phyloP scores from a whole-genome alignment of 2,797 vertebrate species.

The Cottoperca gobio region DNA sequence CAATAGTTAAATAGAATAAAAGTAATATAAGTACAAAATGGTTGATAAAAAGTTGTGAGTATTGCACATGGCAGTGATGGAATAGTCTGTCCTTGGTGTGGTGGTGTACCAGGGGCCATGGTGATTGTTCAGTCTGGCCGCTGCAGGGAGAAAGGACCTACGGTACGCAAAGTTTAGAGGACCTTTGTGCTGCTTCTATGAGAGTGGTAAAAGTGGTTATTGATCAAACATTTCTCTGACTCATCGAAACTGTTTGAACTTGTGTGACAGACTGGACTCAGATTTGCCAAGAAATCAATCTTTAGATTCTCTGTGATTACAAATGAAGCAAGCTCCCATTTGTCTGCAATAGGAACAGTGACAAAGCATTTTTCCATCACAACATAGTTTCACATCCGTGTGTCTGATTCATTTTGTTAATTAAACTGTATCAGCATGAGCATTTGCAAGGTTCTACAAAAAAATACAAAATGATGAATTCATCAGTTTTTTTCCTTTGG shows the following conservation, averaged over 20 bases:
- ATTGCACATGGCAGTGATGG: too few species aligned
- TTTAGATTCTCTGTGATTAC: neutral
- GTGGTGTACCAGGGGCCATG: too few species aligned
- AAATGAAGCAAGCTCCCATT: slow-evolving; percentile 23
- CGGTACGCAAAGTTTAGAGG: too few species aligned
- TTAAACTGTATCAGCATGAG: slow-evolving; percentile 8
- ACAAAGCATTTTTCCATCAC: slow-evolving; percentile 21
- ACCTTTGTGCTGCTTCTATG: neutral
- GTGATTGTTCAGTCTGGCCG: too few species aligned
- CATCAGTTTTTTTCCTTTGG: neutral
- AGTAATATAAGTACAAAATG: too few species aligned
- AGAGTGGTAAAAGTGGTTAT: neutral
- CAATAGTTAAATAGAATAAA: too few species aligned
- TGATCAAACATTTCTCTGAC: neutral
- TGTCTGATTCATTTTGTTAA: neutral
- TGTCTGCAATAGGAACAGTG: slow-evolving; percentile 12
- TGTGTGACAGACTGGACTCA: slow-evolving; percentile 14
- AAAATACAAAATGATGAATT: neutral
- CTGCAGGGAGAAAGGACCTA: too few species aligned
- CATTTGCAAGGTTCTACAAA: neutral
- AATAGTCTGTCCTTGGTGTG: too few species aligned
- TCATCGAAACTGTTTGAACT: neutral
- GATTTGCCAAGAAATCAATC: slow-evolving; percentile 20
- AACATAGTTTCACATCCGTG: neutral
- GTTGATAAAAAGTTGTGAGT: too few species aligned